These are phyloP conservation scores for Pachypeltis micranthus DNA, from an alignment of 1,140 invertebrate species.

Conservation along the genomic window DNA sequence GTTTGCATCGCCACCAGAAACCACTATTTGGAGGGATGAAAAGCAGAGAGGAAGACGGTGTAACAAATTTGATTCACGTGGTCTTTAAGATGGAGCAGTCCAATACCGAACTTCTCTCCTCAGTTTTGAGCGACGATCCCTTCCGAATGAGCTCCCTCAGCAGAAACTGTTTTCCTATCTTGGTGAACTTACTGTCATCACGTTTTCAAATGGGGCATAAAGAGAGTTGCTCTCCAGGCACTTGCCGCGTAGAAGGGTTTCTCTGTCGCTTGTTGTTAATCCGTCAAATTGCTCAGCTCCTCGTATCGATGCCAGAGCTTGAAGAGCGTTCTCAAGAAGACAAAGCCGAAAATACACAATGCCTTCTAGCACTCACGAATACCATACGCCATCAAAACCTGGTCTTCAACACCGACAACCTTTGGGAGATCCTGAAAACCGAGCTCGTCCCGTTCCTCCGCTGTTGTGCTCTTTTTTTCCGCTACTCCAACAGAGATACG, in stretches of 20 bases:
- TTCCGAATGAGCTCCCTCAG: no score
- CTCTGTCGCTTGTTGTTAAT: background rate
- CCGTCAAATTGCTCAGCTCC: background rate
- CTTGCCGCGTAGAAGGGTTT: no score
- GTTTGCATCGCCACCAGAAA: slow-evolving; percentile 59
- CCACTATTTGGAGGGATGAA: slow-evolving; percentile 71
- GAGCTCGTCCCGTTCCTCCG: slow-evolving; percentile 70
- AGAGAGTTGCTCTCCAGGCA: no score
- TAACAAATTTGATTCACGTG: slow-evolving; percentile 43
- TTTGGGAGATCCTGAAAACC: slow-evolving; percentile 50
- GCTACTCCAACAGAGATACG: slow-evolving; percentile 74
- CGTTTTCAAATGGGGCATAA: no score
- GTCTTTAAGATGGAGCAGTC: background rate
- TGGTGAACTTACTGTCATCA: no score
- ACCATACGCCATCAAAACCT: slow-evolving; percentile 13
- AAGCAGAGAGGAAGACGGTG: slow-evolving; percentile 65
- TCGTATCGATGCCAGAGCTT: slow-evolving; percentile 35
- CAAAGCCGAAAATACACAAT: slow-evolving; percentile 34
- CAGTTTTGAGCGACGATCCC: no score
- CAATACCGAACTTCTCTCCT: no score
- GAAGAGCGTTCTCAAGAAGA: slow-evolving; percentile 47
- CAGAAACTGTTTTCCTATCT: no score
- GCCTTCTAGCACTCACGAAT: slow-evolving; percentile 19
- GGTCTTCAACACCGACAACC: slow-evolving; percentile 29
- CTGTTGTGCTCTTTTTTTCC: slow-evolving; percentile 77